Conservation (phyloP, 23 tunicate genomes). For the Ascidia mentula region DNA sequence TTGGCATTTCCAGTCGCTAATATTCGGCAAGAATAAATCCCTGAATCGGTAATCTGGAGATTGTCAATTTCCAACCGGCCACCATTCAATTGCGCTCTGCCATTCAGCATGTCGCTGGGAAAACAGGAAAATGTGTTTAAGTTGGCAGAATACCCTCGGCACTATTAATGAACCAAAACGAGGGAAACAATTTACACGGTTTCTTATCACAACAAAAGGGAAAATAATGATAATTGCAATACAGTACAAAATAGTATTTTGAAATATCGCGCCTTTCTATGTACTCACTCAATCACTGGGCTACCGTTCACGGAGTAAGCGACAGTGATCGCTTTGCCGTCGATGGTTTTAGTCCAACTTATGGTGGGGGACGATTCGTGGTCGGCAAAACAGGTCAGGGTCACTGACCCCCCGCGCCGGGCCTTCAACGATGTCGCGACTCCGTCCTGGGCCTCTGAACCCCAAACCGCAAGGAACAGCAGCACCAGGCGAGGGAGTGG, state of each 20-base stretch:
- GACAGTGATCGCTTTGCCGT: not conserved
- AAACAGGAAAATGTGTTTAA: not conserved
- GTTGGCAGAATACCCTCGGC: not conserved
- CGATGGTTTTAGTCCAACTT: constrained; percentile 1
- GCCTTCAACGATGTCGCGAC: not conserved
- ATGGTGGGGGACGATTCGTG: not conserved
- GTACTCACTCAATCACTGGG: not conserved
- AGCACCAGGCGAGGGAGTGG: too few relatives aligned
- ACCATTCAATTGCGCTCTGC: constrained; percentile 30
- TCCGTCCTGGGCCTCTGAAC: not conserved
- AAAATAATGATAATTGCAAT: too few relatives aligned
- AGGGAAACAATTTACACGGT: too few relatives aligned
- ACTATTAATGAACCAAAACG: too few relatives aligned
- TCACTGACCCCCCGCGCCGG: not conserved
- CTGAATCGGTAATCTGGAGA: constrained; percentile 35
- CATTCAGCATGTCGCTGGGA: constrained; percentile 18
- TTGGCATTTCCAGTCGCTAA: constrained; percentile 19
- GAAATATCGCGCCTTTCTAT: not conserved
- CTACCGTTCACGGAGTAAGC: not conserved
- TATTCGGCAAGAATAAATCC: constrained; percentile 42
- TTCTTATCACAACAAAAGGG: too few relatives aligned
- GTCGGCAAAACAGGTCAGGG: not conserved
- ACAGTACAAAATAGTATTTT: too few relatives aligned
- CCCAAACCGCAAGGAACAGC: not conserved
- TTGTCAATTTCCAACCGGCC: constrained; percentile 25